Base-by-base conservation (phyloP, 2,113 vertebrate species). In the Sula dactylatra region DNA sequence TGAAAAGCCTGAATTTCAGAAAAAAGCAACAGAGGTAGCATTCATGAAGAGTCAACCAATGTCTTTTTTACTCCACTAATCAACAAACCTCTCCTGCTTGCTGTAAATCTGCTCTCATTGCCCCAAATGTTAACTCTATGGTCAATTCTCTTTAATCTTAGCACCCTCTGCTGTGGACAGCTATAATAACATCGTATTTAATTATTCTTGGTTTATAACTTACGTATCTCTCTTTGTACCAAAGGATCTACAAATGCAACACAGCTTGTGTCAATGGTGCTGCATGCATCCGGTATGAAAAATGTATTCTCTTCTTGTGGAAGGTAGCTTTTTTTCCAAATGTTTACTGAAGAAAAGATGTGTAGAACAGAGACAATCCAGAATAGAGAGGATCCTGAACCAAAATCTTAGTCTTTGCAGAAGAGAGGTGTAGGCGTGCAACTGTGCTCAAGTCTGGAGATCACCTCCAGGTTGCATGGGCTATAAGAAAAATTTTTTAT, bases 161-260 rank as follows among this genome's bases (percentile, higher is more conserved):
- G 94, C 93, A 96, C 95, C 93, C 89, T 96, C 95, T 97, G 84
- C 73, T 93, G 94, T 89, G 88, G 89, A 82, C 54, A 93, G 38
- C 62, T 96, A 52, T 94, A 94, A 94, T 65, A 92, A 94, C 90
- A 90, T 72, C 13, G 5, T 72, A 34, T 50, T 85, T 93, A 52
- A 80, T 94, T 90, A 61, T 72, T 72, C 8, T 62, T 82, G 9
- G 32, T 87, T 89, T 87, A 26, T 74, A 38, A 47, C 2, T 56
- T 55, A 9, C 6, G 8, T 59, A 32, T 61, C 22, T 55, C 25
- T 72, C 52, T 82, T 67, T 59, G 6, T 70, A 86, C 31, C 27
- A 47, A 52, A 47, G 16, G 7, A 22, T 81, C 42, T 90, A 69
- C 18, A 69, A 82, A 86, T 36, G 20, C 40, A 49, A 18, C 16